Evolutionary conservation across 2,888 invertebrate species (phyloP), one percentile per base, ranked within the genome.

Genomic region (Byasa hedistus): DNA sequence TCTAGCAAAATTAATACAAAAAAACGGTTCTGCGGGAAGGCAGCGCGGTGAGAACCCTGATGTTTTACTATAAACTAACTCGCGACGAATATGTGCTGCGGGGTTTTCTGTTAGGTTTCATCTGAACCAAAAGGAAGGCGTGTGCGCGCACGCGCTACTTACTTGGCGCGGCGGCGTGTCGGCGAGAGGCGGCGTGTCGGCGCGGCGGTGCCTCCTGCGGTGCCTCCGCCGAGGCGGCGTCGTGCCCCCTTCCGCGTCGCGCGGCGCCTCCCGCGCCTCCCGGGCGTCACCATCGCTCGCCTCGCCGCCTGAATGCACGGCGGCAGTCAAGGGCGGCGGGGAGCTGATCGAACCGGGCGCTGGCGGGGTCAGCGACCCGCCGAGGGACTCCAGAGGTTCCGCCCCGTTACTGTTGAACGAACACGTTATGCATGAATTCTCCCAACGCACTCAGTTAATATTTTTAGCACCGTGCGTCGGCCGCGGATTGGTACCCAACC

Each of bases 111-210:
- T 32, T 32, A 32, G 10, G 32, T 32, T 32, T 10, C 1, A 32
- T 7, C 32, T 32, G 10, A 32, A 32, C 10, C 7, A 32, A 32
- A 32, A 32, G 8, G 32, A 8, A 32, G 32, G 32, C 10, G 32
- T 27, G 27, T 2, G 27, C 8, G 27, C 27, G 48, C 48, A 17
- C 19, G 48, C 17, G 17, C 19, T 39, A 59, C 54, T 22, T 3
- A 65, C 65, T 15, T 63, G 63, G 36, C 44, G 24, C 24, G 68
- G 69, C 54, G 65, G 59, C 23, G 69, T 52, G 66, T 72, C 71
- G 39, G 70, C 69, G 64, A 71, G 70, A 57, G 78, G 73, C 63
- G 75, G 72, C 70, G 76, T 68, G 61, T 68, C 66, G 63, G 67
- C 61, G 68, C 69, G 76, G 55, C 71, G 73, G 71, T 67, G 74